Base-by-base conservation (phyloP, 2,113 vertebrate genomes). In the Orthochromis indermauri region DNA sequence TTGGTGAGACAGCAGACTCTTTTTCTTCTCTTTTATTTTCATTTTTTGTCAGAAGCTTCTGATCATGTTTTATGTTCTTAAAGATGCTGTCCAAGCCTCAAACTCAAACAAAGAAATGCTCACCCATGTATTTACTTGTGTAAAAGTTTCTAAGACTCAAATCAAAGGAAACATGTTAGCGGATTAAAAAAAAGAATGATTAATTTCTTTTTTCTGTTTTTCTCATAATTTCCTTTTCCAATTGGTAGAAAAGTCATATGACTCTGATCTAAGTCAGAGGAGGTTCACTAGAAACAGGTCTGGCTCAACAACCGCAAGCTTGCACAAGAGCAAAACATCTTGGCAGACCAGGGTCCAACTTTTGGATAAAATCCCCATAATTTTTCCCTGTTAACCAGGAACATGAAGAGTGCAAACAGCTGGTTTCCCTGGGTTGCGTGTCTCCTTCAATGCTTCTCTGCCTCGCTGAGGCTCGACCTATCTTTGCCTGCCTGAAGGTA, bases 261-360 rank as follows among this genome's bases (percentile, higher is more conserved):
- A 76, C 10, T 4, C 0, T 49, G 14, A 17, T 7, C 17, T 35
- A 35, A 0, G 17, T 49, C 40, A 76, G 4, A 28, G 71, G 6
- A 47, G 24, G 9, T 26, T 76, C 24, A 76, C 1, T 17, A 10
- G 42, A 76, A 28, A 11, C 71, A 76, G 16, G 26, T 76, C 24
- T 49, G 40, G 42, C 42, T 76, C 71, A 73, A 73, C 21, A 76
- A 28, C 9, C 0, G 0, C 66, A 71, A 42, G 35, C 0, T 68
- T 21, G 35, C n/a, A 13, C 63, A 9, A 40, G n/a, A 6, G 35
- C n/a, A 71, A 0, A 71, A 42, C 66, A 42, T 42, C 37, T 71
- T 96, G 89, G 96, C 96, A 2, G 96, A 97, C 82, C 89, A 96
- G 88, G 97, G 96, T 21, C 91, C 24, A 71, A 24, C n/a, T 6